Conservation (phyloP, 2,113 vertebrate genomes). For the Grus americana region DNA sequence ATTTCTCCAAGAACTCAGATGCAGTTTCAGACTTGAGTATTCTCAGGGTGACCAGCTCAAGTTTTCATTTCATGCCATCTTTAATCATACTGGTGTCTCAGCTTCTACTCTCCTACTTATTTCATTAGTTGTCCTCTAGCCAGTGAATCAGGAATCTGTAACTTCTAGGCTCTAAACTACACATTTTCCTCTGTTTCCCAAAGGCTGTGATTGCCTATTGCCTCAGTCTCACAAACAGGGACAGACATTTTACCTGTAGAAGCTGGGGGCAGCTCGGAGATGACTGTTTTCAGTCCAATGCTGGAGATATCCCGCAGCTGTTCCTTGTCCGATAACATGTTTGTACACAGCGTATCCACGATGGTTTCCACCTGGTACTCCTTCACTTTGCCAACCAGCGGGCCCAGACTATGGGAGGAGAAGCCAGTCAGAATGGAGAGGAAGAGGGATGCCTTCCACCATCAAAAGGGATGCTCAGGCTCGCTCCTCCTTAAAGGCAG, state of each 20-base stretch:
- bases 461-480: not conserved
- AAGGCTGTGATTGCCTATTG: not conserved
- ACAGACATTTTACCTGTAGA: slow-evolving; percentile 77
- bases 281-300: slow-evolving; percentile 93
- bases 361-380: slow-evolving; percentile 95
- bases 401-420: slow-evolving; percentile 81
- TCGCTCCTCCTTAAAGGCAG: not conserved
- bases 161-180: not conserved
- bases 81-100: not conserved
- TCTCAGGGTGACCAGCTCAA: not conserved
- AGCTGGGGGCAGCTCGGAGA: slow-evolving; percentile 86
- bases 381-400: slow-evolving; percentile 93
- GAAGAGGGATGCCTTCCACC: not conserved
- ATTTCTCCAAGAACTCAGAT: not conserved
- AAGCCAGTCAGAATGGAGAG: not conserved
- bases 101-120: not conserved
- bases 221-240: not conserved
- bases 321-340: slow-evolving; percentile 94
- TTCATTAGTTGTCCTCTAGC: not conserved
- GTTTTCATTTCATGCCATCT: not conserved
- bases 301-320: slow-evolving; percentile 94
- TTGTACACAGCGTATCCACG: slow-evolving; percentile 90
- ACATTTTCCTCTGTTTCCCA: accelerated
- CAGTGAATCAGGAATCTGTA: not conserved
- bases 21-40: not conserved